Conservation (phyloP, 1,140 invertebrate genomes). For the Drosophila albomicans region DNA sequence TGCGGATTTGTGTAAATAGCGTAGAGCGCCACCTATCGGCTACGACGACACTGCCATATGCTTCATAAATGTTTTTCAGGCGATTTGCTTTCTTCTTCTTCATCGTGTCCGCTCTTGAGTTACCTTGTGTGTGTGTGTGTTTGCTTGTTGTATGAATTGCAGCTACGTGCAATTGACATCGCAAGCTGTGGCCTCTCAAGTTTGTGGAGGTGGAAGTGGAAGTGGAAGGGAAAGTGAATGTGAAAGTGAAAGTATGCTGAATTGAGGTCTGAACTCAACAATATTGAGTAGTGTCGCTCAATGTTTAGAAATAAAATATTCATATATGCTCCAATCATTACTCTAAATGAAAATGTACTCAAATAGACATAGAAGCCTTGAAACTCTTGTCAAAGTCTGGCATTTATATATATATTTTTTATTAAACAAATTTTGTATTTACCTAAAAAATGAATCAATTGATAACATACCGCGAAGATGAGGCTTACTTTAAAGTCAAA, state of each 20-base stretch:
- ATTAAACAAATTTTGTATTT: background rate
- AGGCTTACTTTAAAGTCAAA: background rate
- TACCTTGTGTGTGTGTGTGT: conserved; percentile 11
- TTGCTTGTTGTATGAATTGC: conserved; percentile 17
- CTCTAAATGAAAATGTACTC: background rate
- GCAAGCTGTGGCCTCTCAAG: background rate
- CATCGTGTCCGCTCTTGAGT: conserved; percentile 7
- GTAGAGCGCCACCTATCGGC: too few relatives aligned
- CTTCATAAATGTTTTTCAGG: conserved; percentile 57
- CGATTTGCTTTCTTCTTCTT: conserved; percentile 53
- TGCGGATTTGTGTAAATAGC: conserved; percentile 15
- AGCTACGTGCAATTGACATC: conserved; percentile 34
- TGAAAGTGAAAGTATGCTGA: background rate
- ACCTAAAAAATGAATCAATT: background rate
- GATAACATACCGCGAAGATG: too few relatives aligned
- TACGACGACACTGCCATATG: conserved; percentile 50
- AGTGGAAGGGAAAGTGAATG: background rate
- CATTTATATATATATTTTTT: background rate
- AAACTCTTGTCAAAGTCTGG: background rate
- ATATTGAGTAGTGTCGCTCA: background rate
- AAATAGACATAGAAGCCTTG: background rate
- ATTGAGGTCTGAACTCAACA: conserved; percentile 5
- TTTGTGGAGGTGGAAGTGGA: too few relatives aligned
- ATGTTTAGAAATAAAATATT: background rate
- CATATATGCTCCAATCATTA: background rate